Evolutionary conservation across 2,113 vertebrate species (phyloP).

Genomic region (Mastomys coucha): DNA sequence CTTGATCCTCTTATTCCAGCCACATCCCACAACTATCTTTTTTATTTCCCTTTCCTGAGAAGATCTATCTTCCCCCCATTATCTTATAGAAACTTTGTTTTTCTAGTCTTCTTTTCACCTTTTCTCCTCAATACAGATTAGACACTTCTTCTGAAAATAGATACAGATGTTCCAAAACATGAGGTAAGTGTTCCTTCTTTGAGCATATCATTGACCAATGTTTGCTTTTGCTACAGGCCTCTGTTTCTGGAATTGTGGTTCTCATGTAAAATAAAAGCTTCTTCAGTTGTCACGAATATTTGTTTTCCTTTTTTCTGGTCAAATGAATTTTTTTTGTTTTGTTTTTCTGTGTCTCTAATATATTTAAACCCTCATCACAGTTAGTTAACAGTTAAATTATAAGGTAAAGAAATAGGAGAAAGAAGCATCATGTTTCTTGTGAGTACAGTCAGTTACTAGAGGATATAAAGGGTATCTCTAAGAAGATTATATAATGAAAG

Average conservation of each 20-base stretch:
- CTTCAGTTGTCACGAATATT: neutral
- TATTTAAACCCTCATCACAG: neutral
- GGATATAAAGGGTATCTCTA: neutral
- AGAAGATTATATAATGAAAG: slow-evolving; percentile 32
- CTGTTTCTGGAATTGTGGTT: slow-evolving; percentile 25
- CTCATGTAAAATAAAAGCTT: neutral
- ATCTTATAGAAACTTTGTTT: neutral
- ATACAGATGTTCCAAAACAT: slow-evolving; percentile 37
- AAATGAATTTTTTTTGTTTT: neutral
- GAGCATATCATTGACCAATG: neutral
- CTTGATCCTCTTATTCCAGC: neutral
- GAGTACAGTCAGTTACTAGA: neutral
- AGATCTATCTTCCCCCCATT: too few relatives aligned
- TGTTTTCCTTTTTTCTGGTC: neutral
- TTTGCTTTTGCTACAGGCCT: slow-evolving; percentile 26
- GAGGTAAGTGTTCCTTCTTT: neutral
- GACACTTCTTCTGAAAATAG: neutral
- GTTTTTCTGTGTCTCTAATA: neutral
- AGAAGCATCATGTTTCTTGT: neutral
- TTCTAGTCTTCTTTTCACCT: rapidly evolving
- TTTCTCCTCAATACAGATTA: neutral
- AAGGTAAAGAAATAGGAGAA: neutral
- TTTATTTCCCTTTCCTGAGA: neutral
- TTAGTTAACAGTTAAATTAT: neutral
- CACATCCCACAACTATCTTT: neutral